Conservation (phyloP, 2,113 vertebrate species). For the Rhinolophus ferrumequinum region DNA sequence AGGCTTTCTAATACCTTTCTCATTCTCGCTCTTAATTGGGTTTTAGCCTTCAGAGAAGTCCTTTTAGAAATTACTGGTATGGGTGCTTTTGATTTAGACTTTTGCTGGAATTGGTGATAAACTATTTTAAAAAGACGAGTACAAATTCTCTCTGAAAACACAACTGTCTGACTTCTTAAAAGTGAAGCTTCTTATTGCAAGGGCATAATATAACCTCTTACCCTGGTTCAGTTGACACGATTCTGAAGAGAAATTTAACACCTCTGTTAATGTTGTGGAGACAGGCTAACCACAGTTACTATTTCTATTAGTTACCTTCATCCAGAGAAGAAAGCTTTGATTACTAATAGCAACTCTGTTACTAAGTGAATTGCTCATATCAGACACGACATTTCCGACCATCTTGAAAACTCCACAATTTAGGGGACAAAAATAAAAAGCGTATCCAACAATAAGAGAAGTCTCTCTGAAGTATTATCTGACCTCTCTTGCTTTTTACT, state of each 20-base stretch:
- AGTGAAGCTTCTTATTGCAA: not conserved
- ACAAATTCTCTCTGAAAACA: conserved; percentile 11
- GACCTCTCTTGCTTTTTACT: not conserved
- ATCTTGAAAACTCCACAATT: not conserved
- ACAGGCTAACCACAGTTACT: not conserved
- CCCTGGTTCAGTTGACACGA: not conserved
- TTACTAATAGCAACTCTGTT: not conserved
- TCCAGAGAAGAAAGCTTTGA: not conserved
- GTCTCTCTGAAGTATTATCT: not conserved
- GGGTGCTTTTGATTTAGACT: not conserved
- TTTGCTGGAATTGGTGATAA: not conserved
- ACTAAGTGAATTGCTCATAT: not conserved
- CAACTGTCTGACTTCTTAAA: conserved; percentile 8
- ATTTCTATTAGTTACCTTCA: not conserved
- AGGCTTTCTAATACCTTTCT: not conserved
- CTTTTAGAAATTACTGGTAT: not conserved
- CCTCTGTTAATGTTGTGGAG: not conserved
- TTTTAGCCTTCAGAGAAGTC: not conserved
- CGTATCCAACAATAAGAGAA: conserved; percentile 9
- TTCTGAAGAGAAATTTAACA: not conserved
- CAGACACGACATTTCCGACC: not conserved
- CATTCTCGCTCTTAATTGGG: not conserved
- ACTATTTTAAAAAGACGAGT: conserved; percentile 7
- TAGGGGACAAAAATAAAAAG: conserved; percentile 1
- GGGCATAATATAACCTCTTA: not conserved